Evolutionary conservation across 2,888 invertebrate species (phyloP), one percentile per base, ranked within the genome.

Genomic region (Anaspis maculata): DNA sequence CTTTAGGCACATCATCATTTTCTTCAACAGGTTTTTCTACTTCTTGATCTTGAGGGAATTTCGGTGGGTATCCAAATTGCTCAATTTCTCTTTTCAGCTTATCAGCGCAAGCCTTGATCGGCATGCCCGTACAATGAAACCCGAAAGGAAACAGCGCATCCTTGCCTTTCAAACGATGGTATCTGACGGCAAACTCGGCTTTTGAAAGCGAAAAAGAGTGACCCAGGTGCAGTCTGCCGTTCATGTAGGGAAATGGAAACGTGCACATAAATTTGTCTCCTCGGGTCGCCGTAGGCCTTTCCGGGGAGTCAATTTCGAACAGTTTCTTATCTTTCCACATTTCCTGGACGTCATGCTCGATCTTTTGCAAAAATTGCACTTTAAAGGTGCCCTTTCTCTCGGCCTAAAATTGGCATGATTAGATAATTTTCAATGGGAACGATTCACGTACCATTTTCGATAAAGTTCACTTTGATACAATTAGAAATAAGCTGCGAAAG

Each of bases 201-300:
- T 98, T 98, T 5, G 95, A 91, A 27, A 98, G 62, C 3, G 95
- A 88, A 70, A 98, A 98, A 9, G 92, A 90, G 62, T 98, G 98
- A 0, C 98, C 98, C 46, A 99, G 71, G 74, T 98, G 98, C 32
- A 98, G 76, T 26, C 90, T 78, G 6, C 98, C 98, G 73, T 98
- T 98, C 97, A 98, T 98, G 59, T 99, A 98, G 0, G 98, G 98
- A 68, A 82, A 98, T 1, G 98, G 98, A 69, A 98, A 98, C 2
- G 94, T 94, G 19, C 84, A 86, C 48, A 95, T 70, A 61, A 85
- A 97, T 59, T 97, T 98, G 42, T 88, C 87, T 53, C 77, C 69
- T 4, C 61, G 57, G 10, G 68, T 62, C 51, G 72, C 73, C 39
- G 68, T 76, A 38, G 70, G 66, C 3, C 71, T 65, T 10, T 61